Base-by-base conservation (phyloP, 35 echinoderm and acorn worm species). In the Lytechinus pictus region DNA sequence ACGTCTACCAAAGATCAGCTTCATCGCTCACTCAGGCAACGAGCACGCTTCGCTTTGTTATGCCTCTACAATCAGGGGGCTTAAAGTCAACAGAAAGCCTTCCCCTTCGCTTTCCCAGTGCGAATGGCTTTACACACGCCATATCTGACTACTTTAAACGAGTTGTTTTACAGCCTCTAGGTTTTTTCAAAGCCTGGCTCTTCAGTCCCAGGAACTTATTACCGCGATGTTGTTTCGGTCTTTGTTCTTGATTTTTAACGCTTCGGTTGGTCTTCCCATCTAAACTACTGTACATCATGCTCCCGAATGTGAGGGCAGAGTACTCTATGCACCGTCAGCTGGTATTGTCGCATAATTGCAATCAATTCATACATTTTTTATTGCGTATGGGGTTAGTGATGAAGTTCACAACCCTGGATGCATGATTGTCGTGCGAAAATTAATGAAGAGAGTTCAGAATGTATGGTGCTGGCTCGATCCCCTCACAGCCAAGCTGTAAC, bases 1-100 rank as follows among this genome's bases (percentile, higher is more conserved):
- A 90, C 88, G 88, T 90, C 88, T 90, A 90, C 88, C 27, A 54
- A 12, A 90, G 88, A 90, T 90, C 88, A 54, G 16, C 21, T 7
- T 24, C 27, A 54, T 54, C 88, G 88, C 28, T 90, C 88, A 90
- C 88, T 90, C 88, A 90, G 13, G 88, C 29, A 5, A 90, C 88
- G 88, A 44, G 88, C 88, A 90, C 28, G 88, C 14, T 79, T 44
- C 88, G 28, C 88, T 90, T 90, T 90, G 88, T 90, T 90, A 90
- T 90, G 29, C 27, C 88, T 52, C 10, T 90, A 54, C 88, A 90
- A 52, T 90, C 88, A 52, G 88, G 88, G 88, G 66, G 66, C 66
- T 90, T 90, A 52, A 90, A 44, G 88, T 90, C 88, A 90, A 90
- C 88, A 90, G 88, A 28, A 27, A 52, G 29, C 28, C 52, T 90